These are phyloP conservation scores for Megalurothrips usitatus DNA, from an alignment of 2,888 invertebrate genomes.

Conservation along the genomic window DNA sequence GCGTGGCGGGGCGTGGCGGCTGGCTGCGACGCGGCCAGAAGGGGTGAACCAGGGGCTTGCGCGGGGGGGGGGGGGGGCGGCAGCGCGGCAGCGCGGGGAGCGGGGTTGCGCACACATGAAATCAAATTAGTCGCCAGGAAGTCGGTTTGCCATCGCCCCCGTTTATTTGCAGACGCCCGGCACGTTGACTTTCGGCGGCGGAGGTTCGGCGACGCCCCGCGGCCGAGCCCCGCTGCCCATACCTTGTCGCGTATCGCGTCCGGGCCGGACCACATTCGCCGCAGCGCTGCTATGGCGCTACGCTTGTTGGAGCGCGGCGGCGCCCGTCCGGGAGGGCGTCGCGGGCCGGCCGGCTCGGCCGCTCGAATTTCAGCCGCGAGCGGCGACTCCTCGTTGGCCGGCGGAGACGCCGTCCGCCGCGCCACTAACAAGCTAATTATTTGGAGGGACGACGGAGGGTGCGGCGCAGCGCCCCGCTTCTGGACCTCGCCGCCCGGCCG, in stretches of 20 bases:
- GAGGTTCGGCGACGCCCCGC: no score
- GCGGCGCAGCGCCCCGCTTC: no score
- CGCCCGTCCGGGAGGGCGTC: no score
- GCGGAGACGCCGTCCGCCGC: neutral
- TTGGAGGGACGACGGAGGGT: neutral
- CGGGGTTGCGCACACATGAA: constrained; percentile 7
- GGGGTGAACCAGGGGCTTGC: neutral
- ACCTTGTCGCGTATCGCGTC: no score
- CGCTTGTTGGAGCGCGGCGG: no score
- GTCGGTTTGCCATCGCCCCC: constrained; percentile 13
- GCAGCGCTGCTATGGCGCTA: no score
- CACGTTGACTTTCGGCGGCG: neutral
- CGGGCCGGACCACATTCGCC: no score
- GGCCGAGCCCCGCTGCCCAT: no score
- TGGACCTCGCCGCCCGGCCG: no score
- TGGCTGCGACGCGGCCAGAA: neutral
- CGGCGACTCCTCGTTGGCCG: neutral
- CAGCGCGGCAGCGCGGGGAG: neutral
- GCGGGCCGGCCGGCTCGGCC: neutral
- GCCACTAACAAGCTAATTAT: neutral
- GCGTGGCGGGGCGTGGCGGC: neutral
- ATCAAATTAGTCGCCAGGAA: constrained; percentile 8
- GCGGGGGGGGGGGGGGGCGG: neutral
- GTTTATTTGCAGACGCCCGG: constrained; percentile 1
- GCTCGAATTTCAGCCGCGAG: neutral